Conservation (phyloP, 2,797 vertebrate genomes). For the Enteromius thamalakanensis region DNA sequence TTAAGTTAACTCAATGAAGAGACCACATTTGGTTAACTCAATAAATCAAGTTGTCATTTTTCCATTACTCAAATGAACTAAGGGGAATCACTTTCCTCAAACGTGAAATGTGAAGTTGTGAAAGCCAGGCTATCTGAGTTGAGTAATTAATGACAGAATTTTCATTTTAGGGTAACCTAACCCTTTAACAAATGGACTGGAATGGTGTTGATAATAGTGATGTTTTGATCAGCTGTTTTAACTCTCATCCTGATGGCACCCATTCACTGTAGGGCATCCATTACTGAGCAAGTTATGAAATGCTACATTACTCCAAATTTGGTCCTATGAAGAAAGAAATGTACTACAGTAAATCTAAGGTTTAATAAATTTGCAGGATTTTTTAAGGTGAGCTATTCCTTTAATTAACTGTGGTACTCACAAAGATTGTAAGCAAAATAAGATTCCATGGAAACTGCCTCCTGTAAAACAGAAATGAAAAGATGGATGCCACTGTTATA, state of each 20-base stretch:
- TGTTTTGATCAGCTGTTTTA: background rate
- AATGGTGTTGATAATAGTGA: too few species aligned
- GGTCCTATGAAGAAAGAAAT: background rate
- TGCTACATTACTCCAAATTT: background rate
- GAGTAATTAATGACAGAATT: too few species aligned
- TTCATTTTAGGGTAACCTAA: too few species aligned
- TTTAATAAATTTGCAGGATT: background rate
- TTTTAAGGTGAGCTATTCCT: background rate
- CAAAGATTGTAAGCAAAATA: conserved; percentile 88
- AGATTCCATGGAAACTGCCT: conserved; percentile 93
- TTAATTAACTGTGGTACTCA: conserved; percentile 75
- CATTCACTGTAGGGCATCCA: background rate
- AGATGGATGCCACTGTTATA: background rate
- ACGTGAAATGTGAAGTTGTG: too few species aligned
- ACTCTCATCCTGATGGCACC: background rate
- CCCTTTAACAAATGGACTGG: too few species aligned
- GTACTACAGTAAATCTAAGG: too few species aligned
- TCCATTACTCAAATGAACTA: too few species aligned
- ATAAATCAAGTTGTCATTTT: too few species aligned
- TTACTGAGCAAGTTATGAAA: background rate
- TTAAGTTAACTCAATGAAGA: too few species aligned
- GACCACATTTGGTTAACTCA: too few species aligned
- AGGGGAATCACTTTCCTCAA: too few species aligned
- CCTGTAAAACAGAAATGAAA: conserved; percentile 72
- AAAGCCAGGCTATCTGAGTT: too few species aligned